A percentile compares a stretch with the other conserved stretches of the same genome.
Conservation (phyloP, 2,888 invertebrate genomes). For the Melanchra persicariae region DNA sequence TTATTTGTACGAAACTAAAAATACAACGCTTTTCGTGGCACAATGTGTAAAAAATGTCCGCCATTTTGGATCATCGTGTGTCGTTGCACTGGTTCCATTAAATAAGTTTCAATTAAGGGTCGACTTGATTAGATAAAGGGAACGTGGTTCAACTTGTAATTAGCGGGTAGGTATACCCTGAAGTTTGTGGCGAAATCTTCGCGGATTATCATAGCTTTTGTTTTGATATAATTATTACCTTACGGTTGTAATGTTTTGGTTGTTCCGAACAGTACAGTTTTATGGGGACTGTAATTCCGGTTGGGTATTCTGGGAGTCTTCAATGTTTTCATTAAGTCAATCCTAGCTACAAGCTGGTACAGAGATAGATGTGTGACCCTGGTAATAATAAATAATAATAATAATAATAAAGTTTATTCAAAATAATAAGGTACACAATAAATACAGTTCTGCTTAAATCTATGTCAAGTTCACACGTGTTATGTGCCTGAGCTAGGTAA, state of each 20-base stretch:
- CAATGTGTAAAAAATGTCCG: neutral
- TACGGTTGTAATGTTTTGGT: neutral
- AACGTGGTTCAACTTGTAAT: slow-evolving; percentile 51
- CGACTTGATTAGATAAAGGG: too few species aligned
- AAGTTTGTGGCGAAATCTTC: slow-evolving; percentile 37
- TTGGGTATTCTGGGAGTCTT: neutral
- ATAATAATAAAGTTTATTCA: too few species aligned
- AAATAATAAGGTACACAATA: too few species aligned
- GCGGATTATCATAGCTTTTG: slow-evolving; percentile 13
- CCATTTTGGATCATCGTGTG: slow-evolving; percentile 6
- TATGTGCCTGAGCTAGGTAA: too few species aligned
- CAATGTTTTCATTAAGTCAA: neutral
- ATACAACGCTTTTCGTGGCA: neutral
- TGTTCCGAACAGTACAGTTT: too few species aligned
- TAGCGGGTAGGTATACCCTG: slow-evolving; percentile 17
- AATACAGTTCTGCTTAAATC: too few species aligned
- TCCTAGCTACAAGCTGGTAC: too few species aligned
- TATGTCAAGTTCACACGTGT: too few species aligned
- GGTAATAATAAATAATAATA: too few species aligned
- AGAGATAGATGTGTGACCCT: too few species aligned
- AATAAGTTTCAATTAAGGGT: slow-evolving; percentile 56
- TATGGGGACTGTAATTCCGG: neutral
- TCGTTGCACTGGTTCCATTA: slow-evolving; percentile 46
- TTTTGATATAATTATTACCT: slow-evolving; percentile 16
- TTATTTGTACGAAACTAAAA: neutral